Evolutionary conservation across 2,888 invertebrate species (phyloP).

Genomic region (Apotomis betuletana): DNA sequence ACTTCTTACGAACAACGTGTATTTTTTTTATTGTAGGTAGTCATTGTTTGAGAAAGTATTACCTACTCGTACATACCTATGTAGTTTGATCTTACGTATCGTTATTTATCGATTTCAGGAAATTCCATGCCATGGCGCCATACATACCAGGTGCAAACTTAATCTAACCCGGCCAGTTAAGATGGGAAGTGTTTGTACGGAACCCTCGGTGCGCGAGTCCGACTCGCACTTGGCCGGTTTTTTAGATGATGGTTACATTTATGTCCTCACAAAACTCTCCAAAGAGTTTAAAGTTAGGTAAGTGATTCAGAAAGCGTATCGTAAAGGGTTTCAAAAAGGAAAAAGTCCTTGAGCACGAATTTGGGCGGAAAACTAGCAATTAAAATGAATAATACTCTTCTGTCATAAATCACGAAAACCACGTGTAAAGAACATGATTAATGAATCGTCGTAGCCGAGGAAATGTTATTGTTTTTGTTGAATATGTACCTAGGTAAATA

Average conservation of each 20-base stretch:
- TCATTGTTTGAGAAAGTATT: too few relatives aligned
- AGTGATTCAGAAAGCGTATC: background rate
- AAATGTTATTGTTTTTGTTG: constrained; percentile 32
- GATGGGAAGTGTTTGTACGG: too few relatives aligned
- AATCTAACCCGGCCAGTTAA: too few relatives aligned
- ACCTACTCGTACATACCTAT: too few relatives aligned
- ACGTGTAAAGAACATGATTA: constrained; percentile 38
- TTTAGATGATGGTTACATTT: background rate
- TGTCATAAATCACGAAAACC: constrained; percentile 38
- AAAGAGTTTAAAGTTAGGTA: background rate
- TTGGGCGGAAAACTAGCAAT: constrained; percentile 40
- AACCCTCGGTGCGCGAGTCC: too few relatives aligned
- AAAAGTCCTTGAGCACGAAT: constrained; percentile 30
- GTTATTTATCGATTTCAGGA: too few relatives aligned
- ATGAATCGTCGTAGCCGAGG: constrained; percentile 20
- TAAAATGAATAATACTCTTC: constrained; percentile 40
- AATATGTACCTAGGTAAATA: constrained; percentile 29
- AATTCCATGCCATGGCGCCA: too few relatives aligned
- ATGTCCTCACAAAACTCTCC: background rate
- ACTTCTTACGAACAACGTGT: too few relatives aligned
- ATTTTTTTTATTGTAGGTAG: too few relatives aligned
- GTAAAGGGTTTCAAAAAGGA: constrained; percentile 23
- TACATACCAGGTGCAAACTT: too few relatives aligned
- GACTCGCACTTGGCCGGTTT: too few relatives aligned
- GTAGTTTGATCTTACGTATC: too few relatives aligned